Evolutionary conservation across 2,113 vertebrate species (phyloP).

Genomic region (Ibidorhyncha struthersii): DNA sequence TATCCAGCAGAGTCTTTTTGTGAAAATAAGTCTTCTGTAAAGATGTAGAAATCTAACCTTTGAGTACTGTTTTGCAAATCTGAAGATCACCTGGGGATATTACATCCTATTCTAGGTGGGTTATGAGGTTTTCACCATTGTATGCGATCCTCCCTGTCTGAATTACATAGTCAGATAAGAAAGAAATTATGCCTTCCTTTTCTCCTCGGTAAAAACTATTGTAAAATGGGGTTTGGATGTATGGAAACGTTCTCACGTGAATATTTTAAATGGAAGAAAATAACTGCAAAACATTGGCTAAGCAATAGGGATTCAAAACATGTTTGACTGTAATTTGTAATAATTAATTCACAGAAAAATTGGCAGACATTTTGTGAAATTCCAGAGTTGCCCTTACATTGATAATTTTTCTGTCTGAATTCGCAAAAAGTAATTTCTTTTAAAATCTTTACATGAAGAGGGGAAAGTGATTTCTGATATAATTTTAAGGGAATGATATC

Average conservation of each 20-base stretch:
- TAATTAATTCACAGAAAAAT: background rate
- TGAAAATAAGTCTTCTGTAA: background rate
- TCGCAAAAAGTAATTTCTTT: background rate
- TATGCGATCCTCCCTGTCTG: background rate
- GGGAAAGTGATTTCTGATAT: background rate
- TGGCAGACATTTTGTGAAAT: background rate
- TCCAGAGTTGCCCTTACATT: background rate
- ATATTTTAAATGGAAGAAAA: background rate
- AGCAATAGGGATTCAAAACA: background rate
- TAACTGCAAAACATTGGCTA: background rate
- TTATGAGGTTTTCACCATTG: background rate
- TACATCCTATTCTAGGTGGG: background rate
- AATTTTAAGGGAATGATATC: background rate
- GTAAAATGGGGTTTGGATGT: background rate
- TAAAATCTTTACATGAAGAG: background rate
- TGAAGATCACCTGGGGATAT: background rate
- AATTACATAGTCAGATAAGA: background rate
- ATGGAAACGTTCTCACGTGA: background rate
- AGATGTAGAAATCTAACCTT: background rate
- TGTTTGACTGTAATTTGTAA: background rate
- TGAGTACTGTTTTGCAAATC: background rate
- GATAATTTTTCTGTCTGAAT: background rate
- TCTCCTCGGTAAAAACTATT: background rate
- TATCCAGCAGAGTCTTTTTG: background rate
- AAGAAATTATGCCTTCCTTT: background rate